phyloP scores from a whole-genome alignment of 2,113 vertebrate species.

The Pituophis catenifer region DNA sequence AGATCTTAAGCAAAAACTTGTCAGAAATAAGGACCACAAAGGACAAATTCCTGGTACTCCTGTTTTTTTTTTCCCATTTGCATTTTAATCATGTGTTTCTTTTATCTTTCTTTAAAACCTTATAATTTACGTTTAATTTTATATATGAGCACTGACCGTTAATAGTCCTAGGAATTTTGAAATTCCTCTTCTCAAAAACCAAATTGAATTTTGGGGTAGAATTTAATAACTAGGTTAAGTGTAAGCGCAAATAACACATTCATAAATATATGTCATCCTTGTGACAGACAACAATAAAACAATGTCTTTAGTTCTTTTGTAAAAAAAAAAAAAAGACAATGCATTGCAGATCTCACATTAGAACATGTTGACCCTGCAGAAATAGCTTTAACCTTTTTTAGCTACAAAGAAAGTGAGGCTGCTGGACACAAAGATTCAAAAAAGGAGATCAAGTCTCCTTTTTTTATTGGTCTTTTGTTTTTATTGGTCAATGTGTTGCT shows the following conservation, averaged over 20 bases:
- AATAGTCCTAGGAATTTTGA: not conserved
- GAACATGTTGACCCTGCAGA: not conserved
- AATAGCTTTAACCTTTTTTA: not conserved
- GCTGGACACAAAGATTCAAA: not conserved
- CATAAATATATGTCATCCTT: constrained; percentile 21
- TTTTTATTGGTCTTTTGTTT: not conserved
- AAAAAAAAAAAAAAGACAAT: not conserved
- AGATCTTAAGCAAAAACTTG: constrained; percentile 82
- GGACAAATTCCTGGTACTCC: constrained; percentile 84
- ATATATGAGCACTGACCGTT: not conserved
- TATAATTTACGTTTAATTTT: not conserved
- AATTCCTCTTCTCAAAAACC: not conserved
- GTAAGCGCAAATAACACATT: not conserved
- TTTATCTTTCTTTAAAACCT: not conserved
- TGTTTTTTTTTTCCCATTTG: constrained; percentile 37
- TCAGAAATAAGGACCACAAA: constrained; percentile 76
- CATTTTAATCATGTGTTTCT: not conserved
- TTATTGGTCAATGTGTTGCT: not conserved
- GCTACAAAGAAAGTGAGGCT: not conserved
- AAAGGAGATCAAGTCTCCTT: not conserved
- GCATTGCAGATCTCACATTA: not conserved
- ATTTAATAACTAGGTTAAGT: not conserved
- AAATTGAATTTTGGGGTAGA: constrained; percentile 10
- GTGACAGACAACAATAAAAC: not conserved
- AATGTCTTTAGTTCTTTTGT: not conserved